phyloP scores from a whole-genome alignment of 1,140 invertebrate genomes.

The Bombus impatiens region DNA sequence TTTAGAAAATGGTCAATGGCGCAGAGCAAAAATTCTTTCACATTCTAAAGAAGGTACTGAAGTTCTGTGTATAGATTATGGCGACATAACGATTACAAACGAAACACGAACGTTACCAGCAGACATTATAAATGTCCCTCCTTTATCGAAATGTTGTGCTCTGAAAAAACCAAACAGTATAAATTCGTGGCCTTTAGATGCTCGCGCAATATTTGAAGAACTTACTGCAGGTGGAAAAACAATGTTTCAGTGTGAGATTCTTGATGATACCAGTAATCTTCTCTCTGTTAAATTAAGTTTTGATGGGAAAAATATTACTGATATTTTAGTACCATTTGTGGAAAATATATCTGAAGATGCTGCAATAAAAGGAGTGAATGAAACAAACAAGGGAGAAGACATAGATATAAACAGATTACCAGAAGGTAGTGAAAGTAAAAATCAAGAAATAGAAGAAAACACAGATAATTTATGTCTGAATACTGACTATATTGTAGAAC shows the following conservation, averaged over 20 bases:
- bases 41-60: constrained; percentile 68
- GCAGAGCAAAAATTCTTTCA: constrained; percentile 82
- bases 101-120: constrained; percentile 77
- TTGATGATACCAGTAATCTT: constrained; percentile 79
- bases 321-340: constrained; percentile 63
- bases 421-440: not conserved
- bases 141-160: constrained; percentile 77
- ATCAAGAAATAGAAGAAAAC: not conserved
- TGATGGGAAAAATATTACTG: constrained; percentile 66
- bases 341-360: constrained; percentile 13
- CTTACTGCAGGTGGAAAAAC: constrained; percentile 73
- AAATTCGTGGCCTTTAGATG: constrained; percentile 70
- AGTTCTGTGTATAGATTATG: constrained; percentile 85
- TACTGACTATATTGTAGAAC: constrained; percentile 25
- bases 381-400: not conserved
- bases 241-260: constrained; percentile 73
- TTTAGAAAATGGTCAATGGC: constrained; percentile 85
- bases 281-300: constrained; percentile 60
- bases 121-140: constrained; percentile 73
- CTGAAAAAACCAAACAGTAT: constrained; percentile 67
- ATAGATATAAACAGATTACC: not conserved
- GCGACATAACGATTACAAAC: constrained; percentile 77
- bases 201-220: constrained; percentile 68
- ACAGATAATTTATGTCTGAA: not conserved
- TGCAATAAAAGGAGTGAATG: not conserved